These are phyloP conservation scores for Drosophila sucinea DNA, from an alignment of 1,140 invertebrate genomes.

Conservation along the genomic window DNA sequence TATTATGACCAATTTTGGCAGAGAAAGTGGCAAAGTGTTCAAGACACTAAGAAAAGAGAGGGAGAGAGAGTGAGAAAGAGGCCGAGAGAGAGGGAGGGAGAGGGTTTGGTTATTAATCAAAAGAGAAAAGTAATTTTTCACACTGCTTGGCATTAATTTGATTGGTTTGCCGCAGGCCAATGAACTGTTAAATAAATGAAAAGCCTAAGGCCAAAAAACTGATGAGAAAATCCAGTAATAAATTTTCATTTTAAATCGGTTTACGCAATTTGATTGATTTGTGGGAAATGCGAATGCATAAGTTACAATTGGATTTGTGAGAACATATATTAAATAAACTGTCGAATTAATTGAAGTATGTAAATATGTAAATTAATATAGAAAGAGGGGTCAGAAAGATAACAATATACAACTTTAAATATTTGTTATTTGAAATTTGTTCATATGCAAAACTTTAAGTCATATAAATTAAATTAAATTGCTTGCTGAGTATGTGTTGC, in stretches of 20 bases:
- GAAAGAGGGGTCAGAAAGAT: no score
- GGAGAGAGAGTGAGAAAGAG: background rate
- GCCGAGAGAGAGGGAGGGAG: background rate
- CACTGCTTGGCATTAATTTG: conserved; percentile 51
- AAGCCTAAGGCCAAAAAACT: conserved; percentile 14
- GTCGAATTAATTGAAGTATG: background rate
- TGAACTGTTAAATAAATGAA: conserved; percentile 61
- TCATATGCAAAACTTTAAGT: no score
- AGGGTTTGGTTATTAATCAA: conserved; percentile 48
- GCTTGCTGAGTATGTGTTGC: no score
- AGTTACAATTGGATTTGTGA: background rate
- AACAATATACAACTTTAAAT: no score
- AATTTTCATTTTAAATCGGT: conserved; percentile 31
- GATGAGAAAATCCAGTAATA: conserved; percentile 28
- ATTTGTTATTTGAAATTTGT: no score
- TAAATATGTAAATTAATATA: background rate
- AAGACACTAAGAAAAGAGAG: background rate
- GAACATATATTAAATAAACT: background rate
- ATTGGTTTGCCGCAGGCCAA: conserved; percentile 47
- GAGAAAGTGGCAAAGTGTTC: conserved; percentile 30
- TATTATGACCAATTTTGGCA: conserved; percentile 45
- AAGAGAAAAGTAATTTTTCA: conserved; percentile 54
- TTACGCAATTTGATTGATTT: conserved; percentile 10
- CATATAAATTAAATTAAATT: no score
- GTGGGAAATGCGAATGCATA: conserved; percentile 4